Evolutionary conservation across 2,113 vertebrate species (phyloP), one percentile per base, ranked within the genome.

Genomic region (Kryptolebias marmoratus): DNA sequence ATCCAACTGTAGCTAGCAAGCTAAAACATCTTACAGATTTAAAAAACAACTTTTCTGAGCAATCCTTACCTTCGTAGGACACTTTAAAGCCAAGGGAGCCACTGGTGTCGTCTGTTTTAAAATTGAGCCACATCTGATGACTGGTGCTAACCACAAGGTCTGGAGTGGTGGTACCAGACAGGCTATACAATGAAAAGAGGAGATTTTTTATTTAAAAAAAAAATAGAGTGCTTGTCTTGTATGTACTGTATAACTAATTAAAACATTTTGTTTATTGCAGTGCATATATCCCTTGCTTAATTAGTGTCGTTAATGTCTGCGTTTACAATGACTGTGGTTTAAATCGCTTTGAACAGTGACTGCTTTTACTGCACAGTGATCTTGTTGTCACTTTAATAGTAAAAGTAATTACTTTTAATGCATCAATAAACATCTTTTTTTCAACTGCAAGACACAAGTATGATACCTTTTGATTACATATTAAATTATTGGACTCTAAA

Each of bases 101-200:
- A 67, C 95, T 97, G 53, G 96, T 97, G 68, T 98, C 93, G 47
- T 99, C 98, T 0, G 97, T 99, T 93, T 98, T 97, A 91, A 99
- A 98, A 77, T 98, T 97, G 31, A 99, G 96, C 98, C 98, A 99
- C 97, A 99, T 98, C 92, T 98, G 98, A 84, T 98, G 96, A 85
- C 96, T 96, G 52, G 97, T 97, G 93, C 97, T 99, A 66, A 99
- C 98, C 32, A 99, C 97, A 12, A 99, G 96, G 81, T 99, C 98
- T 6, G 98, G 98, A 71, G 98, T 97, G 0, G 93, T 95, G 0
- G 94, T 96, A 22, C 98, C 98, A 52, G 98, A 98, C 64, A 99
- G 92, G 81, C 98, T 99, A 84, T 0, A 64, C 47, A 45, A 14
- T n/a, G 9, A 62, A 9, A 31, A 73, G 12, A 70, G 0, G 44